Conservation (phyloP, 2,888 invertebrate genomes). For the Spicauda simplicius region DNA sequence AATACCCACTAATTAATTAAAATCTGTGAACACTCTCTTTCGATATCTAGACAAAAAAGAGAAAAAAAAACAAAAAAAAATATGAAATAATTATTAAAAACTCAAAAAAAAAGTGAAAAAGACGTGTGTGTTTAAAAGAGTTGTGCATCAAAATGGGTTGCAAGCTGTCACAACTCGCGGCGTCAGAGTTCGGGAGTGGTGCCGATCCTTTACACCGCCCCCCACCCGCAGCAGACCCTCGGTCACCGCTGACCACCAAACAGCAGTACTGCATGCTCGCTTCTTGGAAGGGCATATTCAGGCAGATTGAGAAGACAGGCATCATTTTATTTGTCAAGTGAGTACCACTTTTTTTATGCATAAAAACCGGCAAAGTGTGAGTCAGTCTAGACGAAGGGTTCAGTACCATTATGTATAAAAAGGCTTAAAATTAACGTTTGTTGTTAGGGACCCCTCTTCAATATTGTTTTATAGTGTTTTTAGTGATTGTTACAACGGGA, state of each 20-base stretch:
- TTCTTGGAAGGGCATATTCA: constrained; percentile 95
- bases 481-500: no score
- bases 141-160: constrained; percentile 88
- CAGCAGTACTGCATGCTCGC: constrained; percentile 95
- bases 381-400: no score
- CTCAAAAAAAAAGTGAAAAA: not conserved
- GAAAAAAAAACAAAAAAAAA: not conserved
- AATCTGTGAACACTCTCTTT: no score
- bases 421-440: no score
- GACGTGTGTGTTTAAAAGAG: not conserved
- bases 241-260: constrained; percentile 92
- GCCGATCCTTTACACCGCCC: constrained; percentile 83
- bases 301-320: constrained; percentile 94
- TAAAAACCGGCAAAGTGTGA: no score
- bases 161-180: constrained; percentile 89
- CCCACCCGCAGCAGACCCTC: constrained; percentile 89
- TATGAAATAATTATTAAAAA: not conserved
- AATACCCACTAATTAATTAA: no score
- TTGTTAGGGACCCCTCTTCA: no score
- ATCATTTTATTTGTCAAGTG: constrained; percentile 95
- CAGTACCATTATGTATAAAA: no score
- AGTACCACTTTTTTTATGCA: no score
- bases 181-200: constrained; percentile 72
- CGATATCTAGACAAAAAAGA: no score
- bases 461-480: no score